phyloP scores from a whole-genome alignment of 2,797 vertebrate genomes.

The Lophius americanus region DNA sequence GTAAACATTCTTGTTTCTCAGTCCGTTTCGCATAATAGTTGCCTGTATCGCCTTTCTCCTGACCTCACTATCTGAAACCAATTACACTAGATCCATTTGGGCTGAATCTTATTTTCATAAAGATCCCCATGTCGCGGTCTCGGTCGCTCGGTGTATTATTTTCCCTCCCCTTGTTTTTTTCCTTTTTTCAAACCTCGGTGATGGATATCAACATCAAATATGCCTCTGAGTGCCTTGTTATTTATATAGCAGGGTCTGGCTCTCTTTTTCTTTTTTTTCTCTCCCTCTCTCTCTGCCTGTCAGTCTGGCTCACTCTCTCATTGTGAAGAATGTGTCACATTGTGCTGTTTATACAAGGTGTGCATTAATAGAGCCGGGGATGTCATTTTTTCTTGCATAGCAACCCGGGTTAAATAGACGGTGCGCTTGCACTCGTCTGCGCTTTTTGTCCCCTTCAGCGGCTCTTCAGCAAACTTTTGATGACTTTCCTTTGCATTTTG shows the following conservation, averaged over 20 bases:
- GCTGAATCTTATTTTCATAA: slow-evolving; percentile 99
- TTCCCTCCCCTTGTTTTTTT: slow-evolving; percentile 71
- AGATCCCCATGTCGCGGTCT: slow-evolving; percentile 90
- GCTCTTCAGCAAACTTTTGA: slow-evolving; percentile 79
- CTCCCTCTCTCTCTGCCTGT: slow-evolving; percentile 35
- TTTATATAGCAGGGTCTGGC: slow-evolving; percentile 91
- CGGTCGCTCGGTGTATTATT: slow-evolving; percentile 72
- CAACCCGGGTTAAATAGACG: slow-evolving; percentile 94
- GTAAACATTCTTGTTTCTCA: slow-evolving; percentile 98
- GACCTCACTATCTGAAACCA: slow-evolving; percentile 99
- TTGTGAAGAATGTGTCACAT: slow-evolving; percentile 97
- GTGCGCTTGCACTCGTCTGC: slow-evolving; percentile 64
- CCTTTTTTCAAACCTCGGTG: slow-evolving; percentile 86
- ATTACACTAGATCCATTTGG: slow-evolving; percentile 99
- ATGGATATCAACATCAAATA: slow-evolving; percentile 99
- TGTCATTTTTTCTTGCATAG: slow-evolving; percentile 96
- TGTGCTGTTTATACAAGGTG: slow-evolving; percentile 98
- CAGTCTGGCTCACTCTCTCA: slow-evolving; percentile 64
- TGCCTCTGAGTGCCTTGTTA: slow-evolving; percentile 99
- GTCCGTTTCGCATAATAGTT: slow-evolving; percentile 91
- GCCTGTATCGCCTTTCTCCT: slow-evolving; percentile 96
- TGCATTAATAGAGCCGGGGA: slow-evolving; percentile 93
- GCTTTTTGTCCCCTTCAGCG: slow-evolving; percentile 61
- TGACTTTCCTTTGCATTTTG: slow-evolving; percentile 75
- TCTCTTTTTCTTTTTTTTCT: slow-evolving; percentile 82